Conservation (phyloP, 2,888 invertebrate species). For the Lamellibrachia satsuma region DNA sequence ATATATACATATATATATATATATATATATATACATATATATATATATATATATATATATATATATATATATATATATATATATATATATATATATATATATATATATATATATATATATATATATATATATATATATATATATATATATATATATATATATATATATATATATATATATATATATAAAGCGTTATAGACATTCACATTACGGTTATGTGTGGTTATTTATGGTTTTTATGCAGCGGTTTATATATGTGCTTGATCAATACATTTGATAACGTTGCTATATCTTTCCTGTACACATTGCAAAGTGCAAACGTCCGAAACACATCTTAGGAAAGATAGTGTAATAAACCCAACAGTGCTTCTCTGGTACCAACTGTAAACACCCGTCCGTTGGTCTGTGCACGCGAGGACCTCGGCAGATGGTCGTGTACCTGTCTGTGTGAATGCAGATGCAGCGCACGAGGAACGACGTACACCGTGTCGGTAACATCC, state of each 20-base stretch:
- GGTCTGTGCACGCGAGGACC: background rate
- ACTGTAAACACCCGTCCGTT: too few relatives aligned
- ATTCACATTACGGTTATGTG: background rate
- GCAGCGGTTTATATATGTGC: too few relatives aligned
- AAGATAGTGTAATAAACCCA: too few relatives aligned
- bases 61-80: background rate
- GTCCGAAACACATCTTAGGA: too few relatives aligned
- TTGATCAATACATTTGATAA: background rate
- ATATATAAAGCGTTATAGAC: background rate
- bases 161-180: background rate
- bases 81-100: background rate
- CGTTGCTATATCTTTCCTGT: background rate
- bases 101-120: background rate
- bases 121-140: background rate
- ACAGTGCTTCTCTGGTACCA: too few relatives aligned
- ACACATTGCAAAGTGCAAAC: background rate
- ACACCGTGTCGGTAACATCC: background rate
- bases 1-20: background rate
- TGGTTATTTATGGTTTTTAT: background rate
- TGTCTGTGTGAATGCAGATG: background rate
- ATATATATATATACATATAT: background rate
- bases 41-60: slow-evolving; percentile 4
- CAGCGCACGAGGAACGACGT: background rate
- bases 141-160: slow-evolving; percentile 22
- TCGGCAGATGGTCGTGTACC: background rate